A percentile compares a stretch with the other conserved stretches of the same genome.
Conservation (phyloP, 2,797 vertebrate species). For the Spatula versicolor region DNA sequence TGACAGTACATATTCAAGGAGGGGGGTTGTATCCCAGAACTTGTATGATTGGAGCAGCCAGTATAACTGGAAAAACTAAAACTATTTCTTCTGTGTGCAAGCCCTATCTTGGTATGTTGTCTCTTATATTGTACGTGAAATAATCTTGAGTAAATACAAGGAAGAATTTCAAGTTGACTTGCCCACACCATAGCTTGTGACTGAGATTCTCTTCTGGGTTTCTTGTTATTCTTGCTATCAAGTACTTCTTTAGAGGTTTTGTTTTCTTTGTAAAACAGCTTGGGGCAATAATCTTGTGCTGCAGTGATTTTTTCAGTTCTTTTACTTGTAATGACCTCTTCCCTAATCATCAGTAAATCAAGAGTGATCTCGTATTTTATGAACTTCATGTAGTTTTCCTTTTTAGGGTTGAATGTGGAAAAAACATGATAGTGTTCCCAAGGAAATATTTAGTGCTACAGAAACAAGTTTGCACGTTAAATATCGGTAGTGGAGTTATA, state of each 20-base stretch:
- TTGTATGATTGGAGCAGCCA: slow-evolving; percentile 24
- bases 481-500: not conserved
- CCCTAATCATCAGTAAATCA: not conserved
- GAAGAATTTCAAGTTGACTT: slow-evolving; percentile 38
- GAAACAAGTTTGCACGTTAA: not conserved
- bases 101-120: slow-evolving; percentile 36
- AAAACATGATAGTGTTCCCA: not conserved
- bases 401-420: not conserved
- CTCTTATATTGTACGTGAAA: not conserved
- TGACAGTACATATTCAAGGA: not conserved
- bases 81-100: not conserved
- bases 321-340: not conserved
- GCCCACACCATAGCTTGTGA: not conserved
- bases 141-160: slow-evolving; percentile 30
- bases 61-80: slow-evolving; percentile 67
- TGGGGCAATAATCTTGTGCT: not conserved
- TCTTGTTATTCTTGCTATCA: not conserved
- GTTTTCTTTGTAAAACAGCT: not conserved
- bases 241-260: not conserved
- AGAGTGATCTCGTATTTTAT: not conserved
- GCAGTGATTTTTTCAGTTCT: not conserved
- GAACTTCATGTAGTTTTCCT: not conserved
- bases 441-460: not conserved
- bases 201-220: not conserved
- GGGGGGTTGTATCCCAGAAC: not conserved